Conservation (phyloP, 2,797 vertebrate species). For the Intellagama lesueurii region DNA sequence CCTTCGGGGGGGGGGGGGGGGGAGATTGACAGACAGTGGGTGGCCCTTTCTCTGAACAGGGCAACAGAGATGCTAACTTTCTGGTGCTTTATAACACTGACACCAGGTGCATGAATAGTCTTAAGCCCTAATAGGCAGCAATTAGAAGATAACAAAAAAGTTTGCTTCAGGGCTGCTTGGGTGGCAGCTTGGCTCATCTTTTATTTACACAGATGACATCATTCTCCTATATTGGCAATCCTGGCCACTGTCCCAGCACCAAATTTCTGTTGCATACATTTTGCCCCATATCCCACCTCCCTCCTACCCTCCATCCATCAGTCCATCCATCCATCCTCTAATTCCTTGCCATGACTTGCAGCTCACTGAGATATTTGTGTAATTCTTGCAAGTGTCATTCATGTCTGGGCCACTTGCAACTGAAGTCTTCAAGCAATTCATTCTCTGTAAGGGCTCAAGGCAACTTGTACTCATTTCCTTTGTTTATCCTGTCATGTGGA, state of each 20-base stretch:
- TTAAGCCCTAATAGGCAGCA: not conserved
- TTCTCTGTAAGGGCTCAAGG: slow-evolving; percentile 37
- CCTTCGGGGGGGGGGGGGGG: not conserved
- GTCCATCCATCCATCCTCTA: not conserved
- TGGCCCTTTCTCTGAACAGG: not conserved
- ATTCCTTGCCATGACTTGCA: slow-evolving; percentile 59
- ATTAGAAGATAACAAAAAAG: not conserved
- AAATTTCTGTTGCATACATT: not conserved
- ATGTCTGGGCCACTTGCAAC: slow-evolving; percentile 54
- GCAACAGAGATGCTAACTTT: not conserved
- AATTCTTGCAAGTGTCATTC: slow-evolving; percentile 11
- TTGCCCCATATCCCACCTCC: slow-evolving; percentile 27
- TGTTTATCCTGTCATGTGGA: slow-evolving; percentile 36
- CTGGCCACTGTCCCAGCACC: slow-evolving; percentile 23
- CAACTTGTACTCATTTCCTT: slow-evolving; percentile 53
- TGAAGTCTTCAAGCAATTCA: slow-evolving; percentile 56
- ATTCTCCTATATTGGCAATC: not conserved
- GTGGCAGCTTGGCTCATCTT: slow-evolving; percentile 14
- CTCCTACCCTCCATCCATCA: slow-evolving; percentile 2
- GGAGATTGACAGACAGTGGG: not conserved
- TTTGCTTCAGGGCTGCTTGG: not conserved
- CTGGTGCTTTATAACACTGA: not conserved
- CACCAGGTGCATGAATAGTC: not conserved
- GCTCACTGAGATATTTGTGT: not conserved
- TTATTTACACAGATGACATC: slow-evolving; percentile 25